Conservation (phyloP, 2,797 vertebrate genomes). For the Macropodus opercularis region DNA sequence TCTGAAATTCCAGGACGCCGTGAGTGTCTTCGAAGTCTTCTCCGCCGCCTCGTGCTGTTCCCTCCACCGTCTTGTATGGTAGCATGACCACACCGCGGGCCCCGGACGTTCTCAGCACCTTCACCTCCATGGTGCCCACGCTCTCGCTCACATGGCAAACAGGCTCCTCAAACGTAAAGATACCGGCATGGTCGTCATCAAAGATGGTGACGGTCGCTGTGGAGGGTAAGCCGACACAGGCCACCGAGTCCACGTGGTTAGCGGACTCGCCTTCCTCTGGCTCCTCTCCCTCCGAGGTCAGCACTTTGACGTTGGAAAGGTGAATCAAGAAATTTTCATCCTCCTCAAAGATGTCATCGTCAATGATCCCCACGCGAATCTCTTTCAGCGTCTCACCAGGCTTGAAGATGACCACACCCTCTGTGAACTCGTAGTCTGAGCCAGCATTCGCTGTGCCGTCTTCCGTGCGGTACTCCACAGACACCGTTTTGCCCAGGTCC, state of each 20-base stretch:
- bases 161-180: constrained; percentile 98
- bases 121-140: constrained; percentile 96
- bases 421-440: constrained; percentile 98
- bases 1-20: constrained; percentile 96
- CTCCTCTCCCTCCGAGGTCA: constrained; percentile 83
- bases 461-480: constrained; percentile 96
- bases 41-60: constrained; percentile 91
- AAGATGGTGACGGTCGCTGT: constrained; percentile 97
- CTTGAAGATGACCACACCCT: constrained; percentile 95
- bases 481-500: constrained; percentile 88
- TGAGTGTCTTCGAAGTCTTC: constrained; percentile 97
- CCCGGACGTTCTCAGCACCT: constrained; percentile 95
- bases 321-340: constrained; percentile 98
- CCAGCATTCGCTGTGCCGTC: constrained; percentile 97
- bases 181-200: constrained; percentile 97
- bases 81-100: constrained; percentile 94
- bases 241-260: constrained; percentile 85
- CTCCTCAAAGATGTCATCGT: constrained; percentile 98
- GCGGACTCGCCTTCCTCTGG: constrained; percentile 82
- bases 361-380: constrained; percentile 95
- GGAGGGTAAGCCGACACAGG: constrained; percentile 87
- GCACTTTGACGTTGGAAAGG: constrained; percentile 89
- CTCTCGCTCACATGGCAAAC: constrained; percentile 95
- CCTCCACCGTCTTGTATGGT: constrained; percentile 97
- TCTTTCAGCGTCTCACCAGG: constrained; percentile 94